These are phyloP conservation scores for Thalassophryne amazonica DNA, from an alignment of 2,797 vertebrate genomes.

Conservation along the genomic window DNA sequence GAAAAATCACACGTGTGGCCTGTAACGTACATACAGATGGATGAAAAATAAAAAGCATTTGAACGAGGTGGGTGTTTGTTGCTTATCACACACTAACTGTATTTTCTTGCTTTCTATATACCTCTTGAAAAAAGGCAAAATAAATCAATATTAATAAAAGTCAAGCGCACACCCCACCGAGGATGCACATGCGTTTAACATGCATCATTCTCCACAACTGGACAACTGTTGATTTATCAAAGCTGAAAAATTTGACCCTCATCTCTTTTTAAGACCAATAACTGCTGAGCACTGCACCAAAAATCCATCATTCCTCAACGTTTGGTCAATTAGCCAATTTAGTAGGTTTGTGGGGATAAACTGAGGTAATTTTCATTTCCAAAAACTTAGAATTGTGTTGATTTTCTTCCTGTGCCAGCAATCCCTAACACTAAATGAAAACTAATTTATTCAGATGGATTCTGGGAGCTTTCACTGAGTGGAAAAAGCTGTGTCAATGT, in stretches of 20 bases:
- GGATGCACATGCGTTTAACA: neutral
- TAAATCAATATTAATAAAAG: neutral
- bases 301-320: neutral
- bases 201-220: neutral
- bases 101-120: neutral
- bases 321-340: no score
- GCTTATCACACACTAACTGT: neutral
- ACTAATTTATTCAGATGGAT: no score
- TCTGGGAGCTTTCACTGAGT: no score
- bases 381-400: no score
- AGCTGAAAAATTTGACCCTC: neutral
- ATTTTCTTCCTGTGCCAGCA: no score
- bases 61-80: neutral
- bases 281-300: neutral
- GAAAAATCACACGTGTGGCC: neutral
- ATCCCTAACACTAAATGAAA: no score
- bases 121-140: neutral
- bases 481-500: neutral
- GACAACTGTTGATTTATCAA: neutral
- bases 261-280: neutral
- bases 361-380: no score
- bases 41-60: no score
- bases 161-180: neutral
- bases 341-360: no score
- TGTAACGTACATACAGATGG: neutral